These are phyloP conservation scores for Butorides virescens DNA, from an alignment of 2,113 vertebrate species.

Conservation along the genomic window DNA sequence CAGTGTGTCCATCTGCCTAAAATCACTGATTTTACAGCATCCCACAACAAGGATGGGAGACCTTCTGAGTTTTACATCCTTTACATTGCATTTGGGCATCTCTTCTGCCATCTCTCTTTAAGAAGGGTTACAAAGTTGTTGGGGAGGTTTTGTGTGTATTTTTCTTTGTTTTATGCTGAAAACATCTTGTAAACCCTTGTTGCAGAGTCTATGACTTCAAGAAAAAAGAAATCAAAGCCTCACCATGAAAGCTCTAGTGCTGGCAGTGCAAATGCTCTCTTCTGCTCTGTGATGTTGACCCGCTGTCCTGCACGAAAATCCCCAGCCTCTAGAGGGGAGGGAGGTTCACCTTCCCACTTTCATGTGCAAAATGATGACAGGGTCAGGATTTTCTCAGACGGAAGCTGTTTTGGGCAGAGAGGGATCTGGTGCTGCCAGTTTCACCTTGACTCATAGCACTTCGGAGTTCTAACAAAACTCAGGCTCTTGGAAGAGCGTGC, in stretches of 20 bases:
- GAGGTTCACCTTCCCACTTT: not conserved
- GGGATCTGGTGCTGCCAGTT: not conserved
- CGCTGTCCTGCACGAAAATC: not conserved
- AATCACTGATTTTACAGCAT: not conserved
- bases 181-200: not conserved
- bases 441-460: not conserved
- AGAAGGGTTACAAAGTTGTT: not conserved
- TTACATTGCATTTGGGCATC: not conserved
- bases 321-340: not conserved
- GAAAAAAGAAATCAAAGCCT: constrained; percentile 9
- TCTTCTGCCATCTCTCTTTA: not conserved
- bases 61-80: not conserved
- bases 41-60: not conserved
- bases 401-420: not conserved
- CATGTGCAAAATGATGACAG: not conserved
- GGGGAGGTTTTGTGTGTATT: not conserved
- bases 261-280: not conserved
- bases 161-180: not conserved
- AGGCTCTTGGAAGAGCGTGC: accelerated
- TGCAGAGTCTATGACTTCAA: not conserved
- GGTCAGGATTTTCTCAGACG: not conserved
- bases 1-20: not conserved
- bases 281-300: constrained; percentile 5
- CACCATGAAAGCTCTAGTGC: not conserved
- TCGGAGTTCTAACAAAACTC: not conserved